A percentile compares a stretch with the other conserved stretches of the same genome.
These are phyloP conservation scores for Habrosyne pyritoides DNA, from an alignment of 2,888 invertebrate species.

Conservation along the genomic window DNA sequence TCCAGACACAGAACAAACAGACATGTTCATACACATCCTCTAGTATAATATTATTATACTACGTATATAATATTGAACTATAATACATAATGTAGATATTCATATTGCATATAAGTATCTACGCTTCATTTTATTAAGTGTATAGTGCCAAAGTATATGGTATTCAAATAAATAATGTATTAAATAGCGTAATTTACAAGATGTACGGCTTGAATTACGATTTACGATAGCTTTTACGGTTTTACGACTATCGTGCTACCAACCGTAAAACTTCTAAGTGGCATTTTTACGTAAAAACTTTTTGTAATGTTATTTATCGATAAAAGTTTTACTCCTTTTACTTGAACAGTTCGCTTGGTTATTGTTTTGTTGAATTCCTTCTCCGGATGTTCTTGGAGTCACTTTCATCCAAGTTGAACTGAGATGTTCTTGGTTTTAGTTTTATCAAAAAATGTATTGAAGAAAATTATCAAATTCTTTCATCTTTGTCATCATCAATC, in stretches of 20 bases:
- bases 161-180: conserved; percentile 1
- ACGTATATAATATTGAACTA: too few relatives aligned
- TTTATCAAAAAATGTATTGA: too few relatives aligned
- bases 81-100: too few relatives aligned
- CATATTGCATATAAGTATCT: background rate
- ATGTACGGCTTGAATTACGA: conserved; percentile 4
- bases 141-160: background rate
- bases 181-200: conserved; percentile 1
- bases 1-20: too few relatives aligned
- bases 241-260: background rate
- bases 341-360: background rate
- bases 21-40: too few relatives aligned
- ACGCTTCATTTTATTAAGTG: background rate
- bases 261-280: conserved; percentile 4
- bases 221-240: conserved; percentile 3
- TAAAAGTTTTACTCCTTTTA: background rate
- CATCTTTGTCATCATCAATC: too few relatives aligned
- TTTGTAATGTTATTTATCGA: conserved; percentile 1
- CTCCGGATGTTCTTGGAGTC: background rate
- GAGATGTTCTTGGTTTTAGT: background rate
- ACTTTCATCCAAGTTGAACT: background rate
- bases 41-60: too few relatives aligned
- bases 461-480: too few relatives aligned
- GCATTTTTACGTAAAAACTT: background rate
- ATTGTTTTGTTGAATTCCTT: background rate